phyloP scores from a whole-genome alignment of 1,140 invertebrate species.

The Brachionus calyciflorus region DNA sequence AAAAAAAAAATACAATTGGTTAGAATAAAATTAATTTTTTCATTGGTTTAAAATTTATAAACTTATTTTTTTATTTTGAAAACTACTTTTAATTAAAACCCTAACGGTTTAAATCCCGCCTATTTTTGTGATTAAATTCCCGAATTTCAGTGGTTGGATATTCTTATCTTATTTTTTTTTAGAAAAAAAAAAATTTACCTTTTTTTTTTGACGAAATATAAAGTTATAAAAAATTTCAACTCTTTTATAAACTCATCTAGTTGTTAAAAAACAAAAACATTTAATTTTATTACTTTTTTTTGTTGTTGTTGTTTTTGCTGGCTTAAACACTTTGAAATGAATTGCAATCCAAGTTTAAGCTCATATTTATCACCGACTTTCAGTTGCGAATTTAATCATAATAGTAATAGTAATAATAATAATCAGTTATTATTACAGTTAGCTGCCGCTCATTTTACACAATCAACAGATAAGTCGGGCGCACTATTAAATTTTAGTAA shows the following conservation, averaged over 20 bases:
- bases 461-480: not conserved
- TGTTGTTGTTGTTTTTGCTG: not conserved
- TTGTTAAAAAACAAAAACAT: no score
- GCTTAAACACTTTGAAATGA: not conserved
- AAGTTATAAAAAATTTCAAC: slow-evolving; percentile 6
- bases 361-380: not conserved
- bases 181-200: no score
- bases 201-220: slow-evolving; percentile 25
- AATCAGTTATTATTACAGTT: not conserved
- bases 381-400: slow-evolving; percentile 12
- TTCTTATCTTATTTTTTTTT: slow-evolving; percentile 23
- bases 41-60: not conserved
- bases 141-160: slow-evolving; percentile 23
- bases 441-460: not conserved
- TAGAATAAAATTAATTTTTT: not conserved
- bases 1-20: not conserved
- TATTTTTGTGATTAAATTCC: slow-evolving; percentile 4
- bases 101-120: not conserved
- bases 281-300: not conserved
- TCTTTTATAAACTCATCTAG: not conserved
- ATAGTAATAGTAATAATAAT: no score
- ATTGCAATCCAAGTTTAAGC: not conserved
- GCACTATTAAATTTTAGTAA: not conserved
- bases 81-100: slow-evolving; percentile 13
- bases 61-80: not conserved